phyloP scores from a whole-genome alignment of 2,888 invertebrate genomes.

The Trachelus stipa region DNA sequence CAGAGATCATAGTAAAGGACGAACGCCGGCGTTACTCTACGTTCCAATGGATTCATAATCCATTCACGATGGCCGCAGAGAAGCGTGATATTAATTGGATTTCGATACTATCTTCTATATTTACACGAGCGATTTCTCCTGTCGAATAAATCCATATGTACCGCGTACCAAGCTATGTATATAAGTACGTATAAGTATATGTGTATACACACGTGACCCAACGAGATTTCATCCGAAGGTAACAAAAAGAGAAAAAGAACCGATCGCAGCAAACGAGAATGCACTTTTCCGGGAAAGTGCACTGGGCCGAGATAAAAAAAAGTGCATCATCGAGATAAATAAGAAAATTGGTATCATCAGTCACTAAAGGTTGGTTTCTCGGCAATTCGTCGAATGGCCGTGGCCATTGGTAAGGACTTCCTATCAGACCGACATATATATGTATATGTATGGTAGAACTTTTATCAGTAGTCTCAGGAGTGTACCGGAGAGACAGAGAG shows the following conservation, averaged over 20 bases:
- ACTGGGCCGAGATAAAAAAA: not conserved
- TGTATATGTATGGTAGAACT: not conserved
- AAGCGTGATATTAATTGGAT: not conserved
- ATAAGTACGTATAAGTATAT: not conserved
- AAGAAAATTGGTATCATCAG: not conserved
- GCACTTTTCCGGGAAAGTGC: not conserved
- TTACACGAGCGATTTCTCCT: not conserved
- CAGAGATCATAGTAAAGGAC: not conserved
- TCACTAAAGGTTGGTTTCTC: not conserved
- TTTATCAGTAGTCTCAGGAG: not conserved
- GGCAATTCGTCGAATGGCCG: not conserved
- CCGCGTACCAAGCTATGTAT: not conserved
- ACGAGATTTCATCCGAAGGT: not conserved
- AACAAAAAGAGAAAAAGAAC: not conserved
- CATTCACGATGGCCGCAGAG: not conserved
- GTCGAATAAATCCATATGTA: not conserved
- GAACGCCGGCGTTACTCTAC: not conserved
- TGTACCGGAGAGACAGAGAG: not conserved
- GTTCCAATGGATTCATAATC: not conserved
- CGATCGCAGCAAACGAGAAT: not conserved
- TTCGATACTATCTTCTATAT: not conserved
- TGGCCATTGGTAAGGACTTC: not conserved
- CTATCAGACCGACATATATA: not conserved
- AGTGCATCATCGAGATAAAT: not conserved
- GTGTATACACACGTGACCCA: not conserved